Evolutionary conservation across 2,888 invertebrate genomes (phyloP), one percentile per base, ranked within the genome.

Genomic region (Plemyria rubiginata): DNA sequence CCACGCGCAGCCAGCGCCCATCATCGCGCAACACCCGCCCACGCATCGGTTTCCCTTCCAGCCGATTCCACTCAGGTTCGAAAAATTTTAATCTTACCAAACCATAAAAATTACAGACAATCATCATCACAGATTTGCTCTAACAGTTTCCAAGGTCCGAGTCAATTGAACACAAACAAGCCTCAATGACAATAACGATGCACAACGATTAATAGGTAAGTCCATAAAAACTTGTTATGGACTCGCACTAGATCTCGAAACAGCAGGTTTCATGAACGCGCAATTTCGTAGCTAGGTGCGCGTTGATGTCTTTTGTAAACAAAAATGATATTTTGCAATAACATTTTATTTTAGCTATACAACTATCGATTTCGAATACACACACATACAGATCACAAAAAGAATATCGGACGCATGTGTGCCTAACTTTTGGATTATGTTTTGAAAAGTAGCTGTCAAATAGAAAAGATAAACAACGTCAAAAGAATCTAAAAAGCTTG

Each of bases 61-160:
- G 80, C 92, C 92, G 70, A 88, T 92, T 70, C 92, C 92, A 73
- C 89, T 92, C 84, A 92, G 92, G 92, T 91, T 74, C 60, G 74
- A 63, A 53, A 54, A 43, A 41, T 29, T 11, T 13, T 36, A 13
- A 32, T 50, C 36, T 36, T 15, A 15, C 11, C 32, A 16, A 50
- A 50, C 15, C 36, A 15, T 22, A 22, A 11, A 8, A 32, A 11
- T 29, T n/a, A 49, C 13, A 38, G 36, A 13, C 16, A 38, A 51
- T 13, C 51, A 51, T 51, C 45, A 38, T 49, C 45, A 15, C 15
- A 51, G 2, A 40, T 38, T 15, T 11, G 16, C 41, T 48, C 50
- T 43, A 29, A 41, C 12, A 22, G 12, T 43, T 5, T 16, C 13
- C 57, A 57, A 43, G 57, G 57, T 57, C 51, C 55, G 50, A 54